phyloP scores from a whole-genome alignment of 2,888 invertebrate species.

The Thymelicus acteon region DNA sequence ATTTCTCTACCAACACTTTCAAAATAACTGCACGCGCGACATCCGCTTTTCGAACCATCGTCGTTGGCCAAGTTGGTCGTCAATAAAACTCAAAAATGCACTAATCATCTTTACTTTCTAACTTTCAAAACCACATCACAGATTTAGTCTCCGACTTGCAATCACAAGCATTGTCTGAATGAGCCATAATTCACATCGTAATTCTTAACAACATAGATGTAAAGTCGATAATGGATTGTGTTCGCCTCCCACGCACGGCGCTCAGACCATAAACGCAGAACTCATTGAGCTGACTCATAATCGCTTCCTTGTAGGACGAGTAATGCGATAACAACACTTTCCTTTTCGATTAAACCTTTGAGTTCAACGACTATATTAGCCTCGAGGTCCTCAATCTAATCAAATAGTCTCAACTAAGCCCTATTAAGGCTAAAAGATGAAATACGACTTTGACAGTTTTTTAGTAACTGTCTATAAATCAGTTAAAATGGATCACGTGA shows the following conservation, averaged over 20 bases:
- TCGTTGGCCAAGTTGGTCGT: not conserved
- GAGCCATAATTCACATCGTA: not conserved
- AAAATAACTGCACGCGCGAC: no score
- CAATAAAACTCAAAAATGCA: constrained; percentile 10
- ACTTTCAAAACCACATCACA: constrained; percentile 31
- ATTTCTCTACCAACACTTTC: no score
- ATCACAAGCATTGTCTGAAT: constrained; percentile 6
- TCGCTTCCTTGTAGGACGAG: constrained; percentile 25
- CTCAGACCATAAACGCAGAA: constrained; percentile 25
- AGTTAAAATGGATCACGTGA: no score
- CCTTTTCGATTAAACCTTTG: constrained; percentile 22
- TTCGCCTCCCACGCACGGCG: constrained; percentile 12
- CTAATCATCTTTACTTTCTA: constrained; percentile 34
- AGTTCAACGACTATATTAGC: not conserved
- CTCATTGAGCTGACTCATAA: constrained; percentile 29
- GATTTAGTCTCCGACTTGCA: constrained; percentile 12
- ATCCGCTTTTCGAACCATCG: not conserved
- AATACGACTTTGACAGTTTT: no score
- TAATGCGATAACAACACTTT: constrained; percentile 27
- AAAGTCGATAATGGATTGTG: not conserved
- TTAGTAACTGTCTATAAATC: no score
- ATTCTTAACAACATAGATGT: not conserved
- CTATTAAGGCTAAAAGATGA: no score
- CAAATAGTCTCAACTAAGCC: no score
- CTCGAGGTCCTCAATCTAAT: no score